Base-by-base conservation (phyloP, 2,113 vertebrate species). In the Romanogobio albipinnatus region DNA sequence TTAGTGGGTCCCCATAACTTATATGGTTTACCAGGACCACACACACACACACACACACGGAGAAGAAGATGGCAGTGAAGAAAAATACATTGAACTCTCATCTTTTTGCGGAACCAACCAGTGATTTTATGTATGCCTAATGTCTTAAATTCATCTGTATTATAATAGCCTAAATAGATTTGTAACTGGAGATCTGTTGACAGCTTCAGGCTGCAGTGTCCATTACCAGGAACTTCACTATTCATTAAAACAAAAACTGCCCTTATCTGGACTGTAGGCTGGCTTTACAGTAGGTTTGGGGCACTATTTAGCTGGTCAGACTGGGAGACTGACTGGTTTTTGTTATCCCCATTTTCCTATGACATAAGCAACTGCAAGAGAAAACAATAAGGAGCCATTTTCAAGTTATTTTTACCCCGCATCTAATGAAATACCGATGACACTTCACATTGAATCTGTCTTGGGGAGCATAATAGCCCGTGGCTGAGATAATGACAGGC, bases 401-500 rank as follows among this genome's bases (percentile, higher is more conserved):
- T 45, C 39, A 39, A 15, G 51, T 24, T 71, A 66, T 62, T 84
- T 53, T 76, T 84, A 68, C 8, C 83, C 61, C 15, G 13, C 22
- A 71, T 70, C 58, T 53, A 53, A 88, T 84, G 77, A 85, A 83
- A 81, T 89, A 89, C 92, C 86, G 89, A 11, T 84, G 87, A 88
- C 90, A 81, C 49, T 24, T 88, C 81, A 84, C 24, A 56, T 86
- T 84, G 75, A 86, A 75, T 76, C 87, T 82, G 78, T 90, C 84
- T 86, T 74, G 61, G 56, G 6, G 29, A 88, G 88, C 91, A 92
- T 85, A 92, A 59, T 82, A 81, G 62, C 59, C 39, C 78, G 19
- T 73, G 61, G 43, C 80, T 82, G 58, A 85, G 76, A 73, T 91
- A 89, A 93, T 92, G 88, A 82, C 82, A 84, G 81, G 70, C 83